phyloP scores from a whole-genome alignment of 2,797 vertebrate species.

The Brachyalestes nurse region DNA sequence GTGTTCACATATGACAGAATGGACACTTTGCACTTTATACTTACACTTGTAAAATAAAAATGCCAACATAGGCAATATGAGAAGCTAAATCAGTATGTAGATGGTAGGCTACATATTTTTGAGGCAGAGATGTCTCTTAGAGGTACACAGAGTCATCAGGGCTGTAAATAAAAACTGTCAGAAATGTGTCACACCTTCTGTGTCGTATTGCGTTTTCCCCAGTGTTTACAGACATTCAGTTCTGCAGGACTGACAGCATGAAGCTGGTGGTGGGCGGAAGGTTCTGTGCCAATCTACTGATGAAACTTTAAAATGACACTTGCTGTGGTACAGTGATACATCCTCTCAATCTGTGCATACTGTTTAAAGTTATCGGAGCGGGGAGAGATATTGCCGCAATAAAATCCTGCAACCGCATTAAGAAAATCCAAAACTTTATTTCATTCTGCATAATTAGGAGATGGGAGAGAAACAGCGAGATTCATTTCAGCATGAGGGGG shows the following conservation, averaged over 20 bases:
- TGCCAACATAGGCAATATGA: neutral
- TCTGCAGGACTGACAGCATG: conserved; percentile 13
- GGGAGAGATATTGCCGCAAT: conserved; percentile 53
- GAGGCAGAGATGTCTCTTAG: conserved; percentile 37
- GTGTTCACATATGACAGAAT: too few species aligned
- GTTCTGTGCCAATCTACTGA: conserved; percentile 25
- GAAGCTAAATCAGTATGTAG: neutral
- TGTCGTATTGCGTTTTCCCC: conserved; percentile 41
- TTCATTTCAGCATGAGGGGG: conserved; percentile 56
- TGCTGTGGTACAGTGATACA: conserved; percentile 48
- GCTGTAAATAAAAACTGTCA: conserved; percentile 44
- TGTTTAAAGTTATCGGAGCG: conserved; percentile 48
- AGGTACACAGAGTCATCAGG: conserved; percentile 40
- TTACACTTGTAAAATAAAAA: too few species aligned
- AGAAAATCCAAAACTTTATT: conserved; percentile 57
- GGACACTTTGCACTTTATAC: too few species aligned
- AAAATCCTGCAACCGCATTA: conserved; percentile 47
- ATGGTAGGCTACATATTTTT: neutral
- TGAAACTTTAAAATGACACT: conserved; percentile 58
- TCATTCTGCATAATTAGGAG: conserved; percentile 61
- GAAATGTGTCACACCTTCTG: conserved; percentile 39
- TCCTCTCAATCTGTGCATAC: conserved; percentile 45
- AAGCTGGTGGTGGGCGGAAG: conserved; percentile 44
- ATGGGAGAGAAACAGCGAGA: conserved; percentile 47
- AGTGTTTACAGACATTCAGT: conserved; percentile 30